Evolutionary conservation across 2,888 invertebrate species (phyloP).

Genomic region (Epinotia nisella): DNA sequence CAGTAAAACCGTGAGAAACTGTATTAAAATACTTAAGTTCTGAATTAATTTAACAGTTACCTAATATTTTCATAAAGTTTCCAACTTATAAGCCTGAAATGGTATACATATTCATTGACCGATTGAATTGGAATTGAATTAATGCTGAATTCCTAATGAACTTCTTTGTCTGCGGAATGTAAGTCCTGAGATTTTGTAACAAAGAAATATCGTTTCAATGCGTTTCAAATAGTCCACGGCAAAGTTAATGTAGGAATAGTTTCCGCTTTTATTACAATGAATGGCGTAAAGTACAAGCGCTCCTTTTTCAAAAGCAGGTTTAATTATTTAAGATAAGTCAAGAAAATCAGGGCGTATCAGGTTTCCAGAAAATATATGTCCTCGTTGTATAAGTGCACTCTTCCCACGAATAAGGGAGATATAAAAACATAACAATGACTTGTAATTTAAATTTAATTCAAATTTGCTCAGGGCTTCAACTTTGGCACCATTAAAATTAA

Average conservation of each 20-base stretch:
- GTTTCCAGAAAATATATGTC: no score
- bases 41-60: conserved; percentile 23
- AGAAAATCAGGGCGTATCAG: no score
- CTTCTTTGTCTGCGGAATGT: conserved; percentile 3
- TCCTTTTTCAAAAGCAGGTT: no score
- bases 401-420: neutral
- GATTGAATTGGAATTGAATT: conserved; percentile 34
- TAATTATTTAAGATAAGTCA: no score
- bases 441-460: neutral
- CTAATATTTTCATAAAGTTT: conserved; percentile 1
- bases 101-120: conserved; percentile 29
- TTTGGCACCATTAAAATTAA: conserved; percentile 18
- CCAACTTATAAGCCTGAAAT: conserved; percentile 1
- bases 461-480: neutral
- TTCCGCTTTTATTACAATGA: no score
- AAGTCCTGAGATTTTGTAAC: neutral
- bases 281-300: no score
- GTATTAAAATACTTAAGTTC: conserved; percentile 1
- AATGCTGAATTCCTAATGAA: conserved; percentile 32
- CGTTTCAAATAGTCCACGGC: no score
- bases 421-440: neutral
- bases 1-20: neutral
- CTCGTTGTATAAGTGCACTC: neutral
- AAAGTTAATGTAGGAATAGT: no score
- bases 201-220: neutral